Evolutionary conservation across 2,888 invertebrate genomes (phyloP), one percentile per base, ranked within the genome.

Genomic region (Zhuqinia jingwanae): DNA sequence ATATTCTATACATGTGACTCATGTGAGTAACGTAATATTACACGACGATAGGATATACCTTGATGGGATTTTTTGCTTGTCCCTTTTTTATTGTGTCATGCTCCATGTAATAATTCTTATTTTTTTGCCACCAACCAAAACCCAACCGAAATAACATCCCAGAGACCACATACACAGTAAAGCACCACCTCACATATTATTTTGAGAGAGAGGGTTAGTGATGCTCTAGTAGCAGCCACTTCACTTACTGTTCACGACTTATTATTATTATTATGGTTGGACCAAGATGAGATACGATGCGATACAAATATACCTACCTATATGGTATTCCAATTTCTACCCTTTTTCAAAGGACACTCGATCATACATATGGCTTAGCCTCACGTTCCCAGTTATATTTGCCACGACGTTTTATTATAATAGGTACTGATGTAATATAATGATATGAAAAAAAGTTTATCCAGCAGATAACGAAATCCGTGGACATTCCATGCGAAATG

Each of bases 61-160:
- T 20, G 22, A 70, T 45, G 68, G 68, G 68, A 70, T 70, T 70
- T 70, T 3, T 70, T 42, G 20, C 45, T 70, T 70, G 68, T 70
- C 45, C 68, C 45, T 70, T 13, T 45, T 70, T 70, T 70, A 70
- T 45, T 45, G 68, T 45, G 68, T 47, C 68, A 70, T 65, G 68
- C 45, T 47, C 13, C 45, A 42, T 47, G 47, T 70, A 70, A 70
- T 70, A 70, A 70, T 70, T 70, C 47, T 8, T 65, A n/a, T 17
- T 20, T 45, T 70, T 45, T 45, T 45, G 22, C 45, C 68, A 70
- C 47, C 45, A 45, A 47, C 45, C 68, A 22, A 70, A 70, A 70
- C 20, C 68, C 22, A 70, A 15, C 20, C 50, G n/a, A n/a, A n/a
- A n/a, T n/a, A 47, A 5, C 65, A 63, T 3, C 15, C n/a, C 15